These are phyloP conservation scores for Nomada ruficornis DNA, from an alignment of 2,888 invertebrate species.

Conservation along the genomic window DNA sequence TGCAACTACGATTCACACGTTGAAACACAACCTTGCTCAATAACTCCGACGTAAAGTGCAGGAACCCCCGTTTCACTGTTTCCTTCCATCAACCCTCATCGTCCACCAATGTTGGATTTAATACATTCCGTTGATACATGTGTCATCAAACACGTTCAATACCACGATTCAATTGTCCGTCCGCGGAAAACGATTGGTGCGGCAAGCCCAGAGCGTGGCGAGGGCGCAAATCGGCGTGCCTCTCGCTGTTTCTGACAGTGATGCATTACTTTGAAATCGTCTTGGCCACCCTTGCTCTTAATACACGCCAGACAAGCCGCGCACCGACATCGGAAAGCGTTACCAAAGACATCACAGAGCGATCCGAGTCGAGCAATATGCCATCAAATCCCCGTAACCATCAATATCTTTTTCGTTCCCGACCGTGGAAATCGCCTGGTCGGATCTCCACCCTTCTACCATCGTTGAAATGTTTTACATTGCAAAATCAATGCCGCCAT, in stretches of 20 bases:
- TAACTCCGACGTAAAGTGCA: neutral
- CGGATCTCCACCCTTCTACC: conserved; percentile 61
- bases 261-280: conserved; percentile 73
- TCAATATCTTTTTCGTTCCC: conserved; percentile 81
- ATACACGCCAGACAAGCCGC: conserved; percentile 49
- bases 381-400: conserved; percentile 84
- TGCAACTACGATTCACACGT: neutral
- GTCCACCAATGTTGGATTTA: neutral
- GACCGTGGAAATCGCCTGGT: conserved; percentile 56
- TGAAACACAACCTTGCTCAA: neutral
- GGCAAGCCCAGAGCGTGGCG: conserved; percentile 12
- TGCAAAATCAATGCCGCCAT: conserved; percentile 83
- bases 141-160: conserved; percentile 13
- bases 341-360: conserved; percentile 83
- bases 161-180: conserved; percentile 43
- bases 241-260: conserved; percentile 69
- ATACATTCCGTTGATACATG: conserved; percentile 12
- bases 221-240: conserved; percentile 51
- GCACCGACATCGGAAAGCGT: conserved; percentile 79
- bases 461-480: conserved; percentile 83
- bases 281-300: conserved; percentile 64
- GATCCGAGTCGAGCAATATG: conserved; percentile 83
- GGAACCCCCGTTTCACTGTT: neutral
- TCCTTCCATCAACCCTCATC: neutral
- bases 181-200: conserved; percentile 32